Conservation (phyloP, 92 coral and sea anemone genomes). For the Phenganax stokvisi region DNA sequence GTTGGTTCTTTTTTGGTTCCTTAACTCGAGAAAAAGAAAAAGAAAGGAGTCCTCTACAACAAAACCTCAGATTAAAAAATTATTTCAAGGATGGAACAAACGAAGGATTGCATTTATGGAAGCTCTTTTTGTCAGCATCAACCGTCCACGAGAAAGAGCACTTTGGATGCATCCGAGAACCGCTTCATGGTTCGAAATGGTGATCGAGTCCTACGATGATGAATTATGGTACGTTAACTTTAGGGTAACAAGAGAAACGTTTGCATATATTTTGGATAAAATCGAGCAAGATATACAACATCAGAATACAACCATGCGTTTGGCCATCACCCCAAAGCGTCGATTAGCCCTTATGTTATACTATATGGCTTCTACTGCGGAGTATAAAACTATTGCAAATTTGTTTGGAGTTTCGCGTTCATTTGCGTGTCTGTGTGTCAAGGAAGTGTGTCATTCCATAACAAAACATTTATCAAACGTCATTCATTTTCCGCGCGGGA, state of each 20-base stretch:
- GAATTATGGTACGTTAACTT: conserved; percentile 2
- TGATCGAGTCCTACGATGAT: neutral
- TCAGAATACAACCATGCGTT: neutral
- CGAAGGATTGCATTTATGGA: too few species aligned
- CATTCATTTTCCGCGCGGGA: conserved; percentile 25
- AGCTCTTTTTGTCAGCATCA: neutral
- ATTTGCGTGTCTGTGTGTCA: conserved; percentile 39
- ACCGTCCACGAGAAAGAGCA: neutral
- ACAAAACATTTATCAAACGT: conserved; percentile 7
- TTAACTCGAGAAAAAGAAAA: too few species aligned
- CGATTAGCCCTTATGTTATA: conserved; percentile 47
- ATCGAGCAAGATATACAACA: too few species aligned
- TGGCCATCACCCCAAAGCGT: conserved; percentile 37
- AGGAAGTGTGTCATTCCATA: conserved; percentile 36
- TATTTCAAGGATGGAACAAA: too few species aligned
- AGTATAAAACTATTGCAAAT: conserved; percentile 41
- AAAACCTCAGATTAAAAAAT: too few species aligned
- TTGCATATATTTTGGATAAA: neutral
- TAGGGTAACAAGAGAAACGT: neutral
- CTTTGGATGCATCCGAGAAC: neutral
- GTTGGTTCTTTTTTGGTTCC: too few species aligned
- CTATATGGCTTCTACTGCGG: conserved; percentile 46
- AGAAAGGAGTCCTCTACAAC: too few species aligned
- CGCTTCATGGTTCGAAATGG: neutral
- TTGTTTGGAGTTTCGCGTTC: conserved; percentile 47